A percentile compares a stretch with the other conserved stretches of the same genome.
Evolutionary conservation across 2,113 vertebrate genomes (phyloP).

Genomic region (Centrocercus urophasianus): DNA sequence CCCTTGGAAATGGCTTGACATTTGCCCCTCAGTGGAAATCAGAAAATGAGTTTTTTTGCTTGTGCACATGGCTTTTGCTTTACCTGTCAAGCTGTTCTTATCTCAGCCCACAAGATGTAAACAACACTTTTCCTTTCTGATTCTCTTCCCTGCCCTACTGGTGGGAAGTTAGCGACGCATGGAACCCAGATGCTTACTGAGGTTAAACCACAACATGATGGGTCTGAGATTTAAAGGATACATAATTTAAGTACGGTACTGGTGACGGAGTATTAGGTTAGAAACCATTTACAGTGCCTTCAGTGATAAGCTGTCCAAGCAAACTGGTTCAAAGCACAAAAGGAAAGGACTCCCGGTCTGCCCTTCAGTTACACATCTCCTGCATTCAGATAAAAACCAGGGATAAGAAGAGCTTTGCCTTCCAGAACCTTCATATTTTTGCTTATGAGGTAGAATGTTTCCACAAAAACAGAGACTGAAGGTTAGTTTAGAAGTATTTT

Average conservation of each 20-base stretch:
- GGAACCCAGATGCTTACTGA: not conserved
- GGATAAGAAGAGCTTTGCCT: not conserved
- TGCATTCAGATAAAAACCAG: not conserved
- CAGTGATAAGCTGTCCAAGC: not conserved
- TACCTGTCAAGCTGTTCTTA: not conserved
- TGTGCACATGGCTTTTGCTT: not conserved
- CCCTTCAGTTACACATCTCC: not conserved
- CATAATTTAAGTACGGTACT: not conserved
- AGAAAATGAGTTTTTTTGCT: not conserved
- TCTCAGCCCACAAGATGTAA: not conserved
- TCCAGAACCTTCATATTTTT: not conserved
- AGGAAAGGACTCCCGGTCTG: not conserved
- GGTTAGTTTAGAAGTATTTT: not conserved
- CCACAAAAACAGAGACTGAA: not conserved
- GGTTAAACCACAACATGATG: not conserved
- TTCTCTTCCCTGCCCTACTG: not conserved
- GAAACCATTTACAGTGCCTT: not conserved
- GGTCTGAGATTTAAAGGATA: not conserved
- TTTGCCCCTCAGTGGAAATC: not conserved
- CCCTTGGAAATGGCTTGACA: not conserved
- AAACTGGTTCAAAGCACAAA: not conserved
- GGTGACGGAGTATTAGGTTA: not conserved
- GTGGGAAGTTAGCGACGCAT: not conserved
- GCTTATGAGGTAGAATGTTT: not conserved
- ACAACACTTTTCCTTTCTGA: not conserved